These are phyloP conservation scores for Acanthosepion pharaonis DNA, from an alignment of 2,888 invertebrate genomes.

Conservation along the genomic window DNA sequence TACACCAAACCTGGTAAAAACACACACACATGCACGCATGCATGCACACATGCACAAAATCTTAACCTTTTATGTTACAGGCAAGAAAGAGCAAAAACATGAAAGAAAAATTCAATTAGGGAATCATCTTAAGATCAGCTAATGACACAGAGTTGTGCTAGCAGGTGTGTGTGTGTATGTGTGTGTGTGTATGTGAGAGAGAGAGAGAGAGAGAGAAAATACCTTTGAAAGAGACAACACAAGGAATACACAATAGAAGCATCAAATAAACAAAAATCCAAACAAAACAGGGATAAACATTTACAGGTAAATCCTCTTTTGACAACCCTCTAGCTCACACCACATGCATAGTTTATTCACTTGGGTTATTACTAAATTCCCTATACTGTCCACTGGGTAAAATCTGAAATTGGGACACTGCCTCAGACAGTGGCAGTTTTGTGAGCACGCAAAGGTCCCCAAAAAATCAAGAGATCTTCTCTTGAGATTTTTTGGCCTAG, in stretches of 20 bases:
- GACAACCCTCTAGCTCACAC: neutral
- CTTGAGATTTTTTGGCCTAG: too few species aligned
- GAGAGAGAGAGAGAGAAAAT: neutral
- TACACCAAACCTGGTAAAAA: neutral
- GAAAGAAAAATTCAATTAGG: neutral
- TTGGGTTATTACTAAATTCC: neutral
- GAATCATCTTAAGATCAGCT: neutral
- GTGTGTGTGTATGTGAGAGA: neutral
- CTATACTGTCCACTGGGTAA: neutral
- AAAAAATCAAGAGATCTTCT: neutral
- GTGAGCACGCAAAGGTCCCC: neutral
- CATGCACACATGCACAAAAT: neutral
- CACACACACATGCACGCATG: neutral
- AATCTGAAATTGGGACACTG: neutral
- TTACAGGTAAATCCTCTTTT: neutral
- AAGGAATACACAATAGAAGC: neutral
- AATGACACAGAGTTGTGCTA: neutral
- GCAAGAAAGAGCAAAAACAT: neutral
- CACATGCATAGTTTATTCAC: constrained; percentile 16
- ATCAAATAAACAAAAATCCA: too few species aligned
- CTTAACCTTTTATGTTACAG: neutral
- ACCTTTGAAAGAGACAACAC: neutral
- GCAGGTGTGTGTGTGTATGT: neutral
- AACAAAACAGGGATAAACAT: too few species aligned
- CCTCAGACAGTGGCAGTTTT: neutral